phyloP scores from a whole-genome alignment of 2,797 vertebrate species.

The Natrix natrix region DNA sequence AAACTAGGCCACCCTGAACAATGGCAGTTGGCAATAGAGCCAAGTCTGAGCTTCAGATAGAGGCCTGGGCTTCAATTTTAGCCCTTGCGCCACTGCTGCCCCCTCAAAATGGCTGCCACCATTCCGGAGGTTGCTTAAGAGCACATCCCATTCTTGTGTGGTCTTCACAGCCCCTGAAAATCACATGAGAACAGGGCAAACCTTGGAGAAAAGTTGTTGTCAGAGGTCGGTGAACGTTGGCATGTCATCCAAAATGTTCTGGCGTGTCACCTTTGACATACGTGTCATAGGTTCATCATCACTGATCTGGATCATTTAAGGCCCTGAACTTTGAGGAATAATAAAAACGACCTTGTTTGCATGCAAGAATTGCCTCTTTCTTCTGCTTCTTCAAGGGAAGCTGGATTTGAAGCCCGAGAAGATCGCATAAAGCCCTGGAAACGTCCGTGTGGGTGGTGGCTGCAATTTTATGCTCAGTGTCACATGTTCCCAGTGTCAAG shows the following conservation, averaged over 20 bases:
- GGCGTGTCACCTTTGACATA: background rate
- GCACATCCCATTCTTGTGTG: background rate
- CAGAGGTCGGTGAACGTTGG: background rate
- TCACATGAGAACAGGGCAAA: background rate
- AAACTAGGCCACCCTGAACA: background rate
- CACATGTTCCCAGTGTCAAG: background rate
- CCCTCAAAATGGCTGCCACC: background rate
- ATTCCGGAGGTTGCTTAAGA: background rate
- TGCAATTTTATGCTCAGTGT: background rate
- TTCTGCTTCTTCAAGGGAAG: background rate
- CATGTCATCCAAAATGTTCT: background rate
- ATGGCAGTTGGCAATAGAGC: background rate
- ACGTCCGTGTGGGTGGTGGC: background rate
- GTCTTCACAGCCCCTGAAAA: background rate
- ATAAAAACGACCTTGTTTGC: background rate
- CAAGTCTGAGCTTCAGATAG: background rate
- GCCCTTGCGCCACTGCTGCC: background rate
- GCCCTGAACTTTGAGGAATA: background rate
- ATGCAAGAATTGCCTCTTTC: background rate
- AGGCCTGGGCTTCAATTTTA: background rate
- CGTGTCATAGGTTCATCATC: background rate
- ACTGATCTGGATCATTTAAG: background rate
- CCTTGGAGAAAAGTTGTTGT: background rate
- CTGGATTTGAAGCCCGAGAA: background rate
- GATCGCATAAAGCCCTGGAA: background rate